Conservation (phyloP, 2,888 invertebrate species). For the Elaeidobius kamerunicus region DNA sequence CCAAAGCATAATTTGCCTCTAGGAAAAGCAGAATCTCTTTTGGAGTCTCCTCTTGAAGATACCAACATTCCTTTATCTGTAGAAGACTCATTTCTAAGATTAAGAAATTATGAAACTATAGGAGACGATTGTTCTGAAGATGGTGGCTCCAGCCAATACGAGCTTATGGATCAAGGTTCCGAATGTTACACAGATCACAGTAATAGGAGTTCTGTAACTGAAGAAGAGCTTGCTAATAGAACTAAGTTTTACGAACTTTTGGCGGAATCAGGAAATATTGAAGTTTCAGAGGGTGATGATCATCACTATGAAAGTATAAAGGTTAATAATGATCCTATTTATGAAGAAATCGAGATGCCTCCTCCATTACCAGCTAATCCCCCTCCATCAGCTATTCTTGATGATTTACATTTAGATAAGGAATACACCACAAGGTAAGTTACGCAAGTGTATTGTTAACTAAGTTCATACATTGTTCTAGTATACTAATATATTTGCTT, state of each 20-base stretch:
- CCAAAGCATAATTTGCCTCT: conserved; percentile 59
- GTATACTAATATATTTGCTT: conserved; percentile 12
- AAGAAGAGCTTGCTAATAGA: conserved; percentile 61
- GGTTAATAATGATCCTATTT: conserved; percentile 69
- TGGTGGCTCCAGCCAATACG: conserved; percentile 67
- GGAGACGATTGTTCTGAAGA: conserved; percentile 50
- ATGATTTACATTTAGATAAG: conserved; percentile 67
- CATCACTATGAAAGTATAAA: conserved; percentile 74
- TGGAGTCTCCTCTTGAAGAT: conserved; percentile 60
- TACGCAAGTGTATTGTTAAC: not conserved
- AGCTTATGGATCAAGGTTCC: conserved; percentile 70
- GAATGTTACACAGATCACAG: conserved; percentile 68
- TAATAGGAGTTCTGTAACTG: conserved; percentile 51
- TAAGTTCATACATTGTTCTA: no score
- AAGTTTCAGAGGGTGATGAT: conserved; percentile 64
- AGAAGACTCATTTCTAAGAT: conserved; percentile 64
- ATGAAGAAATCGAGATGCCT: conserved; percentile 76
- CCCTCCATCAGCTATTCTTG: conserved; percentile 64
- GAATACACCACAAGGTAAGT: conserved; percentile 59
- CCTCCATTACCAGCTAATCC: conserved; percentile 77
- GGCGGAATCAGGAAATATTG: conserved; percentile 64
- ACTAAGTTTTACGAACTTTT: conserved; percentile 72
- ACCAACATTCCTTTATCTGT: conserved; percentile 53
- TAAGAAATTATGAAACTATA: conserved; percentile 49
- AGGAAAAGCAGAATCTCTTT: conserved; percentile 46